Evolutionary conservation across 1,140 invertebrate species (phyloP), one percentile per base, ranked within the genome.

Genomic region (Drosophila serrata): DNA sequence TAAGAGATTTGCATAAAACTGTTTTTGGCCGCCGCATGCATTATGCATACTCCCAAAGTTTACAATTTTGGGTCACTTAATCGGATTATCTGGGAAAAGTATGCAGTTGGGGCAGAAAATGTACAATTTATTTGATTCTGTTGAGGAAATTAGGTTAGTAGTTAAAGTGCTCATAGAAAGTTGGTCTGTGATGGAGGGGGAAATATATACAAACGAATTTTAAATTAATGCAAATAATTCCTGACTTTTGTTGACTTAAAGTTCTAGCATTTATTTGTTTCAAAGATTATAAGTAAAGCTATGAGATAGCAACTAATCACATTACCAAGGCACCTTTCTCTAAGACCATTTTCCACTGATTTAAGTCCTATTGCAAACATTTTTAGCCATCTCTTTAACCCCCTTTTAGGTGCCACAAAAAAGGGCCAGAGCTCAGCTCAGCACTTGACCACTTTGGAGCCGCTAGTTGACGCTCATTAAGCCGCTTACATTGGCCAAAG

Each of bases 1-100:
- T 77, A 69, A 73, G 53, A 56, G 72, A 88, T 82, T 88, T 88
- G 76, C 82, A 88, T 87, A 73, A 80, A 82, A 67, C 60, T 57
- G 58, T 77, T 65, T 57, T 53, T 51, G 51, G 51, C 51, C 33
- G 12, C 22, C 53, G 53, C 80, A 80, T 82, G 72, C 80, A 87
- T 88, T 74, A 84, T 84, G 76, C 76, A 82, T 77, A 48, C 58
- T 56, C 19, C 19, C 48, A 51, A 53, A 35, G 60, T 53, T 63
- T 27, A 46, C 49, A n/a, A 27, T 58, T 69, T 69, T 69, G 33
- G 35, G 33, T 33, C 53, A 33, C 43, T 40, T 48, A 72, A 59
- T 72, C 68, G 51, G 65, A 72, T 72, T 72, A 72, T 72, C 40
- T 19, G n/a, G 6, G 22, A 40, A 11, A 29, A 17, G 9, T 43